Percentiles rank a stretch among this genome's conserved stretches.
Evolutionary conservation across 2,888 invertebrate genomes (phyloP).

Genomic region (Cryptosula pallasiana): DNA sequence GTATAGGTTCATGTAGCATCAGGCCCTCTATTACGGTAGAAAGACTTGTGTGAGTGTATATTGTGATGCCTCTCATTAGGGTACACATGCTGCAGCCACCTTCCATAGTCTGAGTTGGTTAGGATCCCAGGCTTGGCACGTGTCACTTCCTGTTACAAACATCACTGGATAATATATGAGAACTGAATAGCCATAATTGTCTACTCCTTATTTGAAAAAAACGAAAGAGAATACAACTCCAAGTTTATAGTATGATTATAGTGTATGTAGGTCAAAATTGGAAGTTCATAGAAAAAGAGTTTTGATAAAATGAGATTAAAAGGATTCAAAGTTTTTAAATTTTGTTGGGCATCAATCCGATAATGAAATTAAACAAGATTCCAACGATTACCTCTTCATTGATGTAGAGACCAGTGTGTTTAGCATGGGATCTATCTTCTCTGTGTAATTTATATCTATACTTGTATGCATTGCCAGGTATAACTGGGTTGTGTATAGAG

Average conservation of each 20-base stretch:
- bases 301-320: no score
- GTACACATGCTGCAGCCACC: not conserved
- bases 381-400: constrained; percentile 15
- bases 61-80: not conserved
- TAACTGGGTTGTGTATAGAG: not conserved
- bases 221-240: no score
- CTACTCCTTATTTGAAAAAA: no score
- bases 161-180: no score
- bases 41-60: constrained; percentile 2
- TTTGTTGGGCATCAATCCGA: no score
- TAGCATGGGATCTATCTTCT: not conserved
- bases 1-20: not conserved
- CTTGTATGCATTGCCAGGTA: not conserved
- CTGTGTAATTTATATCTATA: not conserved
- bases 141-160: not conserved
- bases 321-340: no score
- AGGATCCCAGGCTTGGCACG: not conserved
- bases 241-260: no score
- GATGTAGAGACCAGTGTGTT: not conserved
- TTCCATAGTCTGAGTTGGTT: not conserved
- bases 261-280: no score
- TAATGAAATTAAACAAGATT: no score
- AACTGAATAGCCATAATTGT: no score
- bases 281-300: no score
- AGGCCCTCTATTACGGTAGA: not conserved